Percentiles rank a stretch among this genome's conserved stretches.
These are phyloP conservation scores for Cylindroiulus punctatus DNA, from an alignment of 2,888 invertebrate genomes.

Conservation along the genomic window DNA sequence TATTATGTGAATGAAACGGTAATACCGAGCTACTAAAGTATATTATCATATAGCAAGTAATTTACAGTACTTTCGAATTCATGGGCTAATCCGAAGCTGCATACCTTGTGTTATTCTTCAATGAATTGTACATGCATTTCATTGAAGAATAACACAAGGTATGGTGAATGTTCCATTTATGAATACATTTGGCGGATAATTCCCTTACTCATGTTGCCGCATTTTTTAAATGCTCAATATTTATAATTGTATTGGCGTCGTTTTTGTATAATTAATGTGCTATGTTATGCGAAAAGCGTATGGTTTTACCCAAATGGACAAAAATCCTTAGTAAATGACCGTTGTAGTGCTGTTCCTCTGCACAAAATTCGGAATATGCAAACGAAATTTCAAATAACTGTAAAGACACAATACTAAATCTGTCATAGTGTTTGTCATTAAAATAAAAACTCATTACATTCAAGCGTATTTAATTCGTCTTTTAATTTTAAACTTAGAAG, in stretches of 20 bases:
- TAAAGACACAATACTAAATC: neutral
- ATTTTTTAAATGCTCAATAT: neutral
- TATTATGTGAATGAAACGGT: neutral
- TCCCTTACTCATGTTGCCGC: neutral
- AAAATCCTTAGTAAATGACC: neutral
- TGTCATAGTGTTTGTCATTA: constrained; percentile 9
- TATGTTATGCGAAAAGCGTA: neutral
- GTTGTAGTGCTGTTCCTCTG: neutral
- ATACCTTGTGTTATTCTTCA: neutral
- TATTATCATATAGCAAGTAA: neutral
- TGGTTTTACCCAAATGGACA: neutral
- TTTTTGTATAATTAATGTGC: constrained; percentile 27
- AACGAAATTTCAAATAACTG: neutral
- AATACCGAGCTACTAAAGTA: neutral
- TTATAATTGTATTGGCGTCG: constrained; percentile 12
- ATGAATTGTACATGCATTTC: too few species aligned
- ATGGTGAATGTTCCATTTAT: neutral
- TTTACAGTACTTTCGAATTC: too few species aligned
- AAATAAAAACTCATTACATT: neutral
- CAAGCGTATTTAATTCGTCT: too few species aligned
- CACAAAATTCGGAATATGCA: neutral
- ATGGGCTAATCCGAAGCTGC: too few species aligned
- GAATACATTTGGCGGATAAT: neutral
- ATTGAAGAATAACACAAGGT: neutral
- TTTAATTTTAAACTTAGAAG: too few species aligned